phyloP scores from a whole-genome alignment of 2,888 invertebrate species.

The Timandra comae region DNA sequence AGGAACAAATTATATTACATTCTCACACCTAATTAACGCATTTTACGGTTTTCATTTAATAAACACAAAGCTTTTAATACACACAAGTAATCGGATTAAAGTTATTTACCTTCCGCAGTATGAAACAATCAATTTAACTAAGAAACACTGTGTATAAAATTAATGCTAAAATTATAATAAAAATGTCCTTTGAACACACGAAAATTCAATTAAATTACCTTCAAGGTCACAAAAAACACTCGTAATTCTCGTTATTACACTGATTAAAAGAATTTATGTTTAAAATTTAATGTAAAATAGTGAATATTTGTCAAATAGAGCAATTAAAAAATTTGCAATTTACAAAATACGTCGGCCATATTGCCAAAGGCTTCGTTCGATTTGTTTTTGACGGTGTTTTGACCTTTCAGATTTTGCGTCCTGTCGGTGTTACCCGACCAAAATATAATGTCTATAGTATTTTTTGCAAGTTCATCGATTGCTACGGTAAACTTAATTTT shows the following conservation, averaged over 20 bases:
- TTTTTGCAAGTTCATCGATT: slow-evolving; percentile 27
- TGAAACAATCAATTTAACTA: too few species aligned
- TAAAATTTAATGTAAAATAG: slow-evolving; percentile 13
- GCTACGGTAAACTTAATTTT: slow-evolving; percentile 32
- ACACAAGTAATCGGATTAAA: too few species aligned
- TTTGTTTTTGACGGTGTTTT: slow-evolving; percentile 73
- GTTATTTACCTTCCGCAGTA: too few species aligned
- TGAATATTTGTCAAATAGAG: slow-evolving; percentile 20
- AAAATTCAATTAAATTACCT: slow-evolving; percentile 22
- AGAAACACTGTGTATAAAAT: slow-evolving; percentile 18
- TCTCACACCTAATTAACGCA: too few species aligned
- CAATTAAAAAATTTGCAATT: slow-evolving; percentile 37
- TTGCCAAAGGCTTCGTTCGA: slow-evolving; percentile 59
- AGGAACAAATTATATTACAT: too few species aligned
- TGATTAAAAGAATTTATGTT: slow-evolving; percentile 3
- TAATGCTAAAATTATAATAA: slow-evolving; percentile 28
- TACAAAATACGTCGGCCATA: slow-evolving; percentile 63
- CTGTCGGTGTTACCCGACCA: slow-evolving; percentile 51
- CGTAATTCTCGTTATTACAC: too few species aligned
- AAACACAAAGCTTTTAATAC: too few species aligned
- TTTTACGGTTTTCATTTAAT: too few species aligned
- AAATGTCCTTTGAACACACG: slow-evolving; percentile 12
- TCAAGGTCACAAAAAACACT: slow-evolving; percentile 20
- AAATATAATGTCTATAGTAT: slow-evolving; percentile 38
- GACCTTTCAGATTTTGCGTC: slow-evolving; percentile 70